These are phyloP conservation scores for Himalopsyche anomala DNA, from an alignment of 2,888 invertebrate genomes.

Conservation along the genomic window DNA sequence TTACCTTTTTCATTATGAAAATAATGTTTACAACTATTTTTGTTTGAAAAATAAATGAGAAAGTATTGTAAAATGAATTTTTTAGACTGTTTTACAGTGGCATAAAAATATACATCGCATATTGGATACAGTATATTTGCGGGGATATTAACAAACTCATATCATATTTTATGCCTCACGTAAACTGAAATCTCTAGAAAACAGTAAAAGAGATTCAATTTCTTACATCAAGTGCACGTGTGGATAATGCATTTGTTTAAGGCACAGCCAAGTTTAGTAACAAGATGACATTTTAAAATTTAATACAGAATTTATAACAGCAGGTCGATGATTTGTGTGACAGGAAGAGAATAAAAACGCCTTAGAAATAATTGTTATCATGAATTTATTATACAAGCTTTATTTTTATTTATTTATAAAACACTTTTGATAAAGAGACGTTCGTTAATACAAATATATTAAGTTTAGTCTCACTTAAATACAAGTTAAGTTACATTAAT, in stretches of 20 bases:
- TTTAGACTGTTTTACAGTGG: neutral
- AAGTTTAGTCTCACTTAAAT: no score
- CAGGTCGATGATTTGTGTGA: neutral
- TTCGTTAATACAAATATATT: no score
- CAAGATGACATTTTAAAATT: neutral
- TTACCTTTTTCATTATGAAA: no score
- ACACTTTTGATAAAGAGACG: no score
- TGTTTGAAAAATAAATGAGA: neutral
- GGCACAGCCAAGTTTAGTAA: neutral
- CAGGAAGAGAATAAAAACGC: no score
- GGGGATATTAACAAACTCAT: slow-evolving; percentile 44
- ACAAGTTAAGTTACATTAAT: no score
- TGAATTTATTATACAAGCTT: no score
- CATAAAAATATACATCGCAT: neutral
- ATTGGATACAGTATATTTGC: slow-evolving; percentile 27
- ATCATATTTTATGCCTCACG: slow-evolving; percentile 49
- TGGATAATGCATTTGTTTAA: slow-evolving; percentile 51
- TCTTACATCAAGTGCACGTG: slow-evolving; percentile 59
- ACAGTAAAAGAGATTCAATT: slow-evolving; percentile 54
- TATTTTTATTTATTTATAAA: no score
- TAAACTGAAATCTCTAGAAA: slow-evolving; percentile 50
- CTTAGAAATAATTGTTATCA: no score
- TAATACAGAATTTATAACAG: neutral
- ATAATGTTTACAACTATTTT: no score
- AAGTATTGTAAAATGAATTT: neutral